Conservation (phyloP, 1,140 invertebrate genomes). For the Drosophila subobscura region DNA sequence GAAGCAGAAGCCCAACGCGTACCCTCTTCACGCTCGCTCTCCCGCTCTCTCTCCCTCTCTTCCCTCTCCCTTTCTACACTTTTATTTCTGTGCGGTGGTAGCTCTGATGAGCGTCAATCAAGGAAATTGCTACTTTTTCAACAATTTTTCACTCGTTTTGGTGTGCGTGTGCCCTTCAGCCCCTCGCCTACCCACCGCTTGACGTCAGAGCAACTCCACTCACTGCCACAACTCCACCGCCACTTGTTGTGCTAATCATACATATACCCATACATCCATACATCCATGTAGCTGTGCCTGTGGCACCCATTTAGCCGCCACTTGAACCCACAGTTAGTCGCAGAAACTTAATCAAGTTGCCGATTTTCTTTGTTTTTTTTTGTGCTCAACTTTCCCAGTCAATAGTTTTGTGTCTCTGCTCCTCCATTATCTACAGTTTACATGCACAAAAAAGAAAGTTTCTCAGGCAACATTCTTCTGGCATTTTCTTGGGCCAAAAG, state of each 20-base stretch:
- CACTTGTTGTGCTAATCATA: too few relatives aligned
- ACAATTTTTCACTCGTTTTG: slow-evolving; percentile 74
- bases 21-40: neutral
- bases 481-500: slow-evolving; percentile 73
- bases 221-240: too few relatives aligned
- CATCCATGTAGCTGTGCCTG: too few relatives aligned
- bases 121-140: slow-evolving; percentile 79
- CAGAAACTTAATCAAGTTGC: neutral
- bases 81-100: slow-evolving; percentile 18
- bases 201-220: slow-evolving; percentile 17
- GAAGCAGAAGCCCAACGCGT: slow-evolving; percentile 17
- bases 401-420: slow-evolving; percentile 53
- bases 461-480: slow-evolving; percentile 59
- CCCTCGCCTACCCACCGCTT: neutral
- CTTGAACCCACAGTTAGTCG: too few relatives aligned
- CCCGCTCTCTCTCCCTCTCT: neutral
- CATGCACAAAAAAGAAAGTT: slow-evolving; percentile 44
- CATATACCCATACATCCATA: too few relatives aligned
- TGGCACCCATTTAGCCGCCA: too few relatives aligned
- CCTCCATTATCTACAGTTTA: slow-evolving; percentile 44
- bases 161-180: slow-evolving; percentile 15
- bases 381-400: slow-evolving; percentile 3
- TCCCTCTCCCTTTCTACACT: neutral
- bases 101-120: slow-evolving; percentile 76
- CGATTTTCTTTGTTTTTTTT: neutral